Conservation (phyloP, 2,113 vertebrate genomes). For the Tamias sibiricus region DNA sequence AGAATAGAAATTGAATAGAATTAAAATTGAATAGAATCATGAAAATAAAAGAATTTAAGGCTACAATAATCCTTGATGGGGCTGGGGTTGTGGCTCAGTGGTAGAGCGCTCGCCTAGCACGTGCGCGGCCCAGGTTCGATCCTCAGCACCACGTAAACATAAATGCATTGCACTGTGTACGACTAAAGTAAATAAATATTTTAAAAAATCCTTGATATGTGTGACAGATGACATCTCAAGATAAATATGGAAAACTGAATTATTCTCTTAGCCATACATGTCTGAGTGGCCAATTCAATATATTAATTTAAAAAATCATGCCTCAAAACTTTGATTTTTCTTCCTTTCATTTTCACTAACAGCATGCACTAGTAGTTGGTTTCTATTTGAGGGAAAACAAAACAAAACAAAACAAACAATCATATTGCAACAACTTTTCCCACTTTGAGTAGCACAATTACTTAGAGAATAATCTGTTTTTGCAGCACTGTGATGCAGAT, state of each 20-base stretch:
- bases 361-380: neutral
- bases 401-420: too few species aligned
- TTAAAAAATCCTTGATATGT: neutral
- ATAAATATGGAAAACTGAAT: neutral
- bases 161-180: too few species aligned
- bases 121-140: too few species aligned
- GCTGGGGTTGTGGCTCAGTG: too few species aligned
- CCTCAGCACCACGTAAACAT: too few species aligned
- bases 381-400: constrained; percentile 17
- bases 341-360: constrained; percentile 22
- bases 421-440: neutral
- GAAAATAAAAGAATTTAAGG: neutral
- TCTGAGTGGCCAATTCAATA: neutral
- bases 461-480: neutral
- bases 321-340: neutral
- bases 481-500: neutral
- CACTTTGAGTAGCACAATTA: neutral
- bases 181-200: too few species aligned
- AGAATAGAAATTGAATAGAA: too few species aligned
- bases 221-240: neutral
- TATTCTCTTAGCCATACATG: neutral
- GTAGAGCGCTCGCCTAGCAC: too few species aligned
- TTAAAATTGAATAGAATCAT: too few species aligned
- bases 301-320: constrained; percentile 35
- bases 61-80: too few species aligned